phyloP scores from a whole-genome alignment of 2,797 vertebrate genomes.

The Luscinia megarhynchos region DNA sequence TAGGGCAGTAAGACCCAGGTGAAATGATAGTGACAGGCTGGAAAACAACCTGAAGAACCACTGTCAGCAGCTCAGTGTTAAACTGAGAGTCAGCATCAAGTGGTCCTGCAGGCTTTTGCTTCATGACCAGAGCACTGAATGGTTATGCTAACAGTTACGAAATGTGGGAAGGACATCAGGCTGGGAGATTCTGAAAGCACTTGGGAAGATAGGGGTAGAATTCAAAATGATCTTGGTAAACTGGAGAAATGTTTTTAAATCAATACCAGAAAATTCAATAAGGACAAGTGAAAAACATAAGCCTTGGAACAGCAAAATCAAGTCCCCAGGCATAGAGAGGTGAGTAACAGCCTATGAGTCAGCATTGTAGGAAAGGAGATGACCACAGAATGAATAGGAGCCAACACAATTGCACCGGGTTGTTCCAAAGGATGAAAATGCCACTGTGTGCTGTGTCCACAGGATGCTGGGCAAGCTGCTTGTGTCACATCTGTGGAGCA shows the following conservation, averaged over 20 bases:
- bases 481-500: accelerated
- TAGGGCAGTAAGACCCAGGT: not conserved
- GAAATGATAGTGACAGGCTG: not conserved
- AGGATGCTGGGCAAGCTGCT: not conserved
- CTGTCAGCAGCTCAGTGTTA: not conserved
- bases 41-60: not conserved
- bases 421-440: not conserved
- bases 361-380: not conserved
- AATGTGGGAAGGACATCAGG: not conserved
- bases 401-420: not conserved
- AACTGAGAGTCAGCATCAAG: not conserved
- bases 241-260: conserved; percentile 15
- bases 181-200: not conserved
- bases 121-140: not conserved
- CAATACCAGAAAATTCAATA: not conserved
- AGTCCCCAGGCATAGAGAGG: not conserved
- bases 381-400: not conserved
- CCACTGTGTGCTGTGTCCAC: not conserved
- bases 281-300: not conserved
- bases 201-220: not conserved
- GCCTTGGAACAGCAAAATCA: not conserved
- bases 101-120: not conserved
- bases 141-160: not conserved
- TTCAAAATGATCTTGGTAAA: not conserved
- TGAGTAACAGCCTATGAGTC: not conserved